A percentile compares a stretch with the other conserved stretches of the same genome.
These are phyloP conservation scores for Platynereis dumerilii DNA, from an alignment of 2,888 invertebrate genomes.

Conservation along the genomic window DNA sequence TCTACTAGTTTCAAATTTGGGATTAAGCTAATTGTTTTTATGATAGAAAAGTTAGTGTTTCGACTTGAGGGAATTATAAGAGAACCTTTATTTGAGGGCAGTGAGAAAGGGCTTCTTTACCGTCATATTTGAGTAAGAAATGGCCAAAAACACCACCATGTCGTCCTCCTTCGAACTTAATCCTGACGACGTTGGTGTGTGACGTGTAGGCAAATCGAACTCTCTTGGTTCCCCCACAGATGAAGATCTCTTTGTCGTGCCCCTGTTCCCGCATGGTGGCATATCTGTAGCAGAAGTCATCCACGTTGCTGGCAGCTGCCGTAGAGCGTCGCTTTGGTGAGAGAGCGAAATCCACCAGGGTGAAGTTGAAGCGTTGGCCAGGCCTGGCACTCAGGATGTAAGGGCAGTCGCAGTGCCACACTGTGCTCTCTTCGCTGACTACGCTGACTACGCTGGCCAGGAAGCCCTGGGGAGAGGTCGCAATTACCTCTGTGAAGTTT, in stretches of 20 bases:
- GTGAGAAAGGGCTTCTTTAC: too few relatives aligned
- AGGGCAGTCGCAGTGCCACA: slow-evolving; percentile 17
- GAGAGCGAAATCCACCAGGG: slow-evolving; percentile 29
- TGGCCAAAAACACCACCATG: slow-evolving; percentile 21
- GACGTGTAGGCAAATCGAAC: slow-evolving; percentile 23
- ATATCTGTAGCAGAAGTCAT: slow-evolving; percentile 23
- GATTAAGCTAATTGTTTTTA: too few relatives aligned
- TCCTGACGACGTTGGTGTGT: slow-evolving; percentile 14
- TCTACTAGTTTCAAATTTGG: too few relatives aligned
- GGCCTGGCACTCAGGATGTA: slow-evolving; percentile 15
- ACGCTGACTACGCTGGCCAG: slow-evolving; percentile 22
- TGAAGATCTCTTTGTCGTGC: slow-evolving; percentile 9
- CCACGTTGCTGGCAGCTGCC: slow-evolving; percentile 3
- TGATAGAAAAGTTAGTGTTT: too few relatives aligned
- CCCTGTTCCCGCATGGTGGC: slow-evolving; percentile 25
- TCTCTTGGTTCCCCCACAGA: slow-evolving; percentile 26
- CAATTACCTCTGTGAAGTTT: slow-evolving; percentile 13
- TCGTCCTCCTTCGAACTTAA: slow-evolving; percentile 18
- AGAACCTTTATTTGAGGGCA: too few relatives aligned
- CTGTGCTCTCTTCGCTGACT: slow-evolving; percentile 15
- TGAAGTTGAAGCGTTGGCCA: slow-evolving; percentile 31
- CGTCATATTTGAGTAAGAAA: slow-evolving; percentile 26
- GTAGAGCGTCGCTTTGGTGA: slow-evolving; percentile 5
- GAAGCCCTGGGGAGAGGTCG: slow-evolving; percentile 15
- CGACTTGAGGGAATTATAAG: too few relatives aligned